A percentile compares a stretch with the other conserved stretches of the same genome.
Conservation (phyloP, 2,113 vertebrate genomes). For the Cinclus mexicanus region DNA sequence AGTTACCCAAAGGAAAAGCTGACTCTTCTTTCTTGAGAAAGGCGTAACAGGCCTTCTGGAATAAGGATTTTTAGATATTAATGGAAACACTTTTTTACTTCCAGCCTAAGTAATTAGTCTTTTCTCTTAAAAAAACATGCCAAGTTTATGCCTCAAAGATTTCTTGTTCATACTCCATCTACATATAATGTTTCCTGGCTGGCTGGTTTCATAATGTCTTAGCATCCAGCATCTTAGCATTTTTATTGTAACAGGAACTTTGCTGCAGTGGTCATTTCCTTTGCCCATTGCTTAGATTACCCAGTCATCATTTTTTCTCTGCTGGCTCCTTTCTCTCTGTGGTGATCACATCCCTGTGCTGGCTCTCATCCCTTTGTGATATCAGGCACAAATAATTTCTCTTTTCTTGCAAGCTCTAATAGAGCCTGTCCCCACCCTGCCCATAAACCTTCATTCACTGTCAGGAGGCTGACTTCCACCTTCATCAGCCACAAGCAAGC, state of each 20-base stretch:
- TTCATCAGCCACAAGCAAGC: background rate
- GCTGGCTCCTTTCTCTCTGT: background rate
- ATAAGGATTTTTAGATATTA: background rate
- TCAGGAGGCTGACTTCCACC: constrained; percentile 27
- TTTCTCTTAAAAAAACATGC: constrained; percentile 7
- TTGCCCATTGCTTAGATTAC: background rate
- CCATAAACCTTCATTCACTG: background rate
- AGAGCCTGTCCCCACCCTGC: constrained; percentile 13
- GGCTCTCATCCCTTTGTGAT: background rate
- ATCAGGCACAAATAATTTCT: constrained; percentile 42
- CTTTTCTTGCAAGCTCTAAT: background rate
- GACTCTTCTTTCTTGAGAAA: background rate
- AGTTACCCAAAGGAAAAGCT: background rate
- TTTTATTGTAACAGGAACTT: constrained; percentile 27
- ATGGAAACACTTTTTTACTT: background rate
- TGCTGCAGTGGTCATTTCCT: constrained; percentile 13
- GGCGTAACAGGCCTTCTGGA: background rate
- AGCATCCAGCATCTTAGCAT: background rate
- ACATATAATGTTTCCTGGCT: background rate
- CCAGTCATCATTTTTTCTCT: background rate
- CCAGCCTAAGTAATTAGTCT: background rate
- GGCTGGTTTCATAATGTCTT: background rate
- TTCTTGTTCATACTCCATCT: background rate
- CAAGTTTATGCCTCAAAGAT: background rate
- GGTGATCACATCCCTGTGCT: background rate